Evolutionary conservation across 1,140 invertebrate species (phyloP), one percentile per base, ranked within the genome.

Genomic region (Vanessa tameamea): DNA sequence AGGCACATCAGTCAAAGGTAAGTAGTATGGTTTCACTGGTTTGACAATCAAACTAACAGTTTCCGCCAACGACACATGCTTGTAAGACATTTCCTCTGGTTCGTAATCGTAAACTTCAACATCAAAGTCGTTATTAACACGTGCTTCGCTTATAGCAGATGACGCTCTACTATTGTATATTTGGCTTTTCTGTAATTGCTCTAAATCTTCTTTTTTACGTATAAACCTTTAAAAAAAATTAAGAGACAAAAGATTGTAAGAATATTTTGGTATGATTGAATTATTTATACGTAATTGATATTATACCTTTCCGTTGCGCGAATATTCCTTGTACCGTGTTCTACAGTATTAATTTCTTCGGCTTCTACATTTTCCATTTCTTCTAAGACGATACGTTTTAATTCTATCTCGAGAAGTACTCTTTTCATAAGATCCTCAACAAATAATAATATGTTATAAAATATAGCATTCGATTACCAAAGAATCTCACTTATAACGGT

Each of bases 1-100:
- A 3, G 79, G 82, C 0, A 91, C 87, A 67, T 92, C 87, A 14
- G 88, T 89, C 0, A 90, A 69, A 14, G 88, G 77, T 72, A 92
- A 69, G 23, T 88, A 90, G 72, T 68, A 90, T 2, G 82, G 84
- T 66, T 75, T 82, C 20, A 86, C 82, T 4, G 83, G 80, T 47
- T 83, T 86, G 7, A 80, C 79, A 6, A 79, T 66, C 1, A 80
- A 23, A 51, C 83, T 87, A 6, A 63, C 57, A 20, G 78, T 75
- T 3, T 47, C 64, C 16, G n/a, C 31, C 7, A 82, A 2, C 9
- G 85, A 82, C 0, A 79, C 51, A 43, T 83, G 78, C 20, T 81
- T 57, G 47, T 87, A 87, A 0, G 71, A 69, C 15, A 69, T 76
- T 51, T 86, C 84, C 57, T 89, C 89, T 0, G 76, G 50, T 26